phyloP scores from a whole-genome alignment of 2,113 vertebrate genomes.

The Chiloscyllium plagiosum region DNA sequence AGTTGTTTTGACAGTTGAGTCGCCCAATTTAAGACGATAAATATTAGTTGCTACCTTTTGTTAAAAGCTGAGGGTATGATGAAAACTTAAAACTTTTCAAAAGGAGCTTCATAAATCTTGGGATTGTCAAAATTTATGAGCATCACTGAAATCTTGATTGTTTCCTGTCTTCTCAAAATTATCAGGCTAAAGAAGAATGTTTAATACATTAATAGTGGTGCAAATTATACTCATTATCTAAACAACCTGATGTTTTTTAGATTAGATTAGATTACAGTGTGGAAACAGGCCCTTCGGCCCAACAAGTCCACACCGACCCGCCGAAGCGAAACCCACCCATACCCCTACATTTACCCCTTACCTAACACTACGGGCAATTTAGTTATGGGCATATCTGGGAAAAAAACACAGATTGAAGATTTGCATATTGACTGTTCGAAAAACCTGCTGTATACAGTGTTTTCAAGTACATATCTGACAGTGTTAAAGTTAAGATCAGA shows the following conservation, averaged over 20 bases:
- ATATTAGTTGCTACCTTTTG: not conserved
- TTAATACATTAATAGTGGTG: not conserved
- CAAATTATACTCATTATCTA: not conserved
- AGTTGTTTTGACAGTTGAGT: not conserved
- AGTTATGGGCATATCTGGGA: not conserved
- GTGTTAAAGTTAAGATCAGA: not conserved
- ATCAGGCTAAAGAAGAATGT: not conserved
- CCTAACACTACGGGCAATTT: no score
- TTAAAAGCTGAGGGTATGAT: not conserved
- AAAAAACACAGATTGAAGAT: not conserved
- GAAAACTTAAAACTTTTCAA: not conserved
- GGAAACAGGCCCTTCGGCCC: no score
- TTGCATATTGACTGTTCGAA: not conserved
- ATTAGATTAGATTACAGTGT: no score
- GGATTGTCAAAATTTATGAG: not conserved
- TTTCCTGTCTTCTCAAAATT: not conserved
- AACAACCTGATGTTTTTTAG: not conserved
- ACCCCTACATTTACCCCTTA: no score
- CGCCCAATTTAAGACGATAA: not conserved
- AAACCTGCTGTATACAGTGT: not conserved
- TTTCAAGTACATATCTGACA: not conserved
- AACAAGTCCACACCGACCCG: no score
- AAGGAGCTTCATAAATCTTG: not conserved
- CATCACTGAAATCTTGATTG: not conserved
- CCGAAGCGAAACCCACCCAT: no score